Conservation (phyloP, 2,797 vertebrate species). For the Parauchenoglanis punctatus region DNA sequence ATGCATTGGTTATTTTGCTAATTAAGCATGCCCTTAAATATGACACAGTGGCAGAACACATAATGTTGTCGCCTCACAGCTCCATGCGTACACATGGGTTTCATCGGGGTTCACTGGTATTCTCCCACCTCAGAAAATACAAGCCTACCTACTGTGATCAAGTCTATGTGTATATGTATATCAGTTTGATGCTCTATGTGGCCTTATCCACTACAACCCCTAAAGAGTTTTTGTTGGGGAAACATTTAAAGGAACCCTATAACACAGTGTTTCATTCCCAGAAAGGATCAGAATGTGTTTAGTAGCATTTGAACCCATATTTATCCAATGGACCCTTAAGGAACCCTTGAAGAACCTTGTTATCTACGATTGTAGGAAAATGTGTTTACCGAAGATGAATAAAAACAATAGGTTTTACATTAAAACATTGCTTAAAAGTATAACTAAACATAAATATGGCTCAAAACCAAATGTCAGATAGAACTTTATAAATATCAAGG, state of each 20-base stretch:
- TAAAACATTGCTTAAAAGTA: neutral
- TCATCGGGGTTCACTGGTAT: no score
- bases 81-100: neutral
- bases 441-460: neutral
- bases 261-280: neutral
- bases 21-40: neutral
- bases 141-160: neutral
- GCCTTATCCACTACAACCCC: neutral
- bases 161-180: neutral
- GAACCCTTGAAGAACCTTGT: neutral
- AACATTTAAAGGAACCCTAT: neutral
- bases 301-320: neutral
- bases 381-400: neutral
- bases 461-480: neutral
- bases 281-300: neutral
- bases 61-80: neutral
- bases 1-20: neutral
- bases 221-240: neutral
- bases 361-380: neutral
- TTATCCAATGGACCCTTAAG: neutral
- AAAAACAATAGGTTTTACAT: neutral
- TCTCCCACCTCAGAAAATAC: neutral
- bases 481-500: neutral
- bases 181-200: neutral
- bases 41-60: neutral